Evolutionary conservation across 2,797 vertebrate species (phyloP), one percentile per base, ranked within the genome.

Genomic region (Molossus molossus): DNA sequence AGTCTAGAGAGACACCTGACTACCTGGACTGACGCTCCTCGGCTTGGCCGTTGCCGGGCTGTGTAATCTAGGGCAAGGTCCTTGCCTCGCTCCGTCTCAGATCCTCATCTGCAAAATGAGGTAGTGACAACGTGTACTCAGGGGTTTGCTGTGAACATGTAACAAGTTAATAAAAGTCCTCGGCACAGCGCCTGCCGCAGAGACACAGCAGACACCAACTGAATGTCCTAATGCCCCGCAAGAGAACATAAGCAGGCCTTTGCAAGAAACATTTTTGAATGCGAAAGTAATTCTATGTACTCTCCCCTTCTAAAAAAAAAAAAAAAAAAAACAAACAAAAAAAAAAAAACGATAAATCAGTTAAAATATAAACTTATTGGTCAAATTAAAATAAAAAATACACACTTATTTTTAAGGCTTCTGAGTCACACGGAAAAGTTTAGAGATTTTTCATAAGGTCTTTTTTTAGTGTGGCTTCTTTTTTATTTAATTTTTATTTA

Each of bases 391-490:
- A 12, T 76, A 72, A 83, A 79, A 80, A 48, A 72, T 55, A 29
- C 53, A 79, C 18, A 77, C 57, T 67, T 33, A 33, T 33, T 76
- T 72, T 67, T 91, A 73, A 87, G 45, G 8, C 7, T 93, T 90
- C 33, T 70, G 37, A 92, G 37, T 60, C 57, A 40, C 14, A 72
- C 77, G 86, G 65, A 95, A 95, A 97, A 82, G 23, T 94, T 95
- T 57, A 27, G 23, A 91, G 70, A 95, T 45, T 67, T 80, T 87
- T 90, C 50, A 85, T 27, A 23, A 81, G 33, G 17, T 9, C 55
- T 97, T 95, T 88, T 79, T 90, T 20, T 62, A 92, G 64, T 15
- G 8, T 72, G 25, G 25, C 70, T 93, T 86, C 55, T 64, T 84
- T 37, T 33, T 69, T 69, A 2, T 12, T 15, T 33, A 37, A 67